These are phyloP conservation scores for Epinephelus lanceolatus DNA, from an alignment of 2,113 vertebrate species.

Conservation along the genomic window DNA sequence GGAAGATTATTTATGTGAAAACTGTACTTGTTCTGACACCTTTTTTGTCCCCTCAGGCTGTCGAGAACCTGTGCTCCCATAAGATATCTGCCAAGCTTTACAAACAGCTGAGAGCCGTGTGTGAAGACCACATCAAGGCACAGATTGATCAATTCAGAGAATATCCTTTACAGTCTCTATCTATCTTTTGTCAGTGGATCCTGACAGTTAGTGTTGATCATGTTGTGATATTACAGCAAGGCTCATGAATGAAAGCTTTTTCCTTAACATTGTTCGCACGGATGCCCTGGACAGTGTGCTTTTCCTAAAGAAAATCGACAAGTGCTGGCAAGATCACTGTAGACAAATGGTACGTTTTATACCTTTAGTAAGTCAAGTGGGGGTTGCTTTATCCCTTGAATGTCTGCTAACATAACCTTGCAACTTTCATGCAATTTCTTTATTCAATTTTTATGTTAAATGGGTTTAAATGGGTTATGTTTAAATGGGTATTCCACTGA, in stretches of 20 bases:
- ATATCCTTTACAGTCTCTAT: constrained; percentile 91
- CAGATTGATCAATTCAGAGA: constrained; percentile 99
- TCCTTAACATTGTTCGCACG: constrained; percentile 88
- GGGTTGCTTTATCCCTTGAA: not conserved
- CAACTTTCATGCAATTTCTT: constrained; percentile 11
- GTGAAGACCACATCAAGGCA: constrained; percentile 99
- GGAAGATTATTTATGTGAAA: not conserved
- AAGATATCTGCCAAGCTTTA: constrained; percentile 99
- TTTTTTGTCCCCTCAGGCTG: constrained; percentile 87
- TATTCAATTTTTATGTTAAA: not conserved
- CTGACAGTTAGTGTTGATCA: not conserved
- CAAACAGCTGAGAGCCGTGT: constrained; percentile 96
- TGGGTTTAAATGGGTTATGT: not conserved
- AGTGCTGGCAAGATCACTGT: constrained; percentile 99
- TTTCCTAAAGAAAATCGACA: constrained; percentile 99
- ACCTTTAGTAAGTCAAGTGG: not conserved
- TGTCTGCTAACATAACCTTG: not conserved
- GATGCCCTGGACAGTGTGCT: constrained; percentile 98
- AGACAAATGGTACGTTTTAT: constrained; percentile 95
- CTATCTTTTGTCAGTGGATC: not conserved
- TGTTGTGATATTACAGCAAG: not conserved
- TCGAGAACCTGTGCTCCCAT: constrained; percentile 99
- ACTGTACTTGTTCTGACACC: not conserved
- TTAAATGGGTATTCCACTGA: not conserved
- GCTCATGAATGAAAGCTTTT: constrained; percentile 28